Percentiles rank a stretch among this genome's conserved stretches.
These are phyloP conservation scores for Aporophyla lueneburgensis DNA, from an alignment of 2,888 invertebrate species.

Conservation along the genomic window DNA sequence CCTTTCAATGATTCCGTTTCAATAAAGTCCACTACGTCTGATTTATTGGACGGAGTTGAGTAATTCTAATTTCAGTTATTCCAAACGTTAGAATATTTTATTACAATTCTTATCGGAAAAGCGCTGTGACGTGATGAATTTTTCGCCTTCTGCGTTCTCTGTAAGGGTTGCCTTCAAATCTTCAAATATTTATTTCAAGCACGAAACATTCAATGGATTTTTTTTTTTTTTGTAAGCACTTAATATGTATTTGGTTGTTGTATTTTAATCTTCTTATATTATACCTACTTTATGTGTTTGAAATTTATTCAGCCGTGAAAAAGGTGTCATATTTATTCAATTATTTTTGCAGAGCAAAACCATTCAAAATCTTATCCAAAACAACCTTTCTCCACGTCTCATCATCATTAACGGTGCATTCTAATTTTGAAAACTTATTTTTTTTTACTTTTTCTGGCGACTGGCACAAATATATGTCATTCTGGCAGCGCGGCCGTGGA, in stretches of 20 bases:
- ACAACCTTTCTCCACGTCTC: neutral
- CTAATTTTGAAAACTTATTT: constrained; percentile 37
- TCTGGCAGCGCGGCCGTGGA: constrained; percentile 38
- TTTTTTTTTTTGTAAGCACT: neutral
- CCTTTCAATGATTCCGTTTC: constrained; percentile 59
- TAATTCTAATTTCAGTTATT: constrained; percentile 49
- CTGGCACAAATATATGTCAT: constrained; percentile 52
- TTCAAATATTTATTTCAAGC: constrained; percentile 25
- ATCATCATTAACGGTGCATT: constrained; percentile 45
- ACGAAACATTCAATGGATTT: too few relatives aligned
- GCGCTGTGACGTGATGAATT: constrained; percentile 29
- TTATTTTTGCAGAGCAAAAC: neutral
- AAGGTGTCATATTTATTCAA: neutral
- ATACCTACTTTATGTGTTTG: neutral
- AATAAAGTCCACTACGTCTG: constrained; percentile 55
- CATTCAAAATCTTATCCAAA: neutral
- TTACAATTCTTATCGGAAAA: constrained; percentile 29
- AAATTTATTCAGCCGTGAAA: neutral
- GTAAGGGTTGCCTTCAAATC: constrained; percentile 2
- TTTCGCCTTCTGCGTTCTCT: constrained; percentile 24
- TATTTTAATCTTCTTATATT: neutral
- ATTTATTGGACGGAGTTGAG: constrained; percentile 49
- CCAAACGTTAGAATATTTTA: constrained; percentile 34
- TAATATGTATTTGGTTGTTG: neutral
- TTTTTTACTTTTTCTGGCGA: constrained; percentile 25